These are phyloP conservation scores for Philaenus spumarius DNA, from an alignment of 1,140 invertebrate genomes.

Conservation along the genomic window DNA sequence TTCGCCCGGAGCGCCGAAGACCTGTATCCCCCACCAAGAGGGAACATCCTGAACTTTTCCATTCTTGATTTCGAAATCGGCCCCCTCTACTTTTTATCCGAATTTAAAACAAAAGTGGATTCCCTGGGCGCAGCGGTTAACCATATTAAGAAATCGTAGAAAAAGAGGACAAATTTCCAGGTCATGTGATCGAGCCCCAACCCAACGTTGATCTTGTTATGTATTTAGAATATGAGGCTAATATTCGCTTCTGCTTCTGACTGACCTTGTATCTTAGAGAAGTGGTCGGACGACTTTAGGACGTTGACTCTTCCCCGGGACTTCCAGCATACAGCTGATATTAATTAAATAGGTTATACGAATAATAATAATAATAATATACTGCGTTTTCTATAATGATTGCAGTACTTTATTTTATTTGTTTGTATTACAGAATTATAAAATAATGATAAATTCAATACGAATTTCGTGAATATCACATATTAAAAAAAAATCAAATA, in stretches of 20 bases:
- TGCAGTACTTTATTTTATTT: too few species aligned
- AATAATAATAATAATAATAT: too few species aligned
- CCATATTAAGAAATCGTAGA: background rate
- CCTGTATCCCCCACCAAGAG: too few species aligned
- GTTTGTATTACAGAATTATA: too few species aligned
- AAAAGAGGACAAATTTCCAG: too few species aligned
- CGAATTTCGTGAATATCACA: too few species aligned
- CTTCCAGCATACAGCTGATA: too few species aligned
- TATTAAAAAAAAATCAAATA: too few species aligned
- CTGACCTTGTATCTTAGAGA: background rate
- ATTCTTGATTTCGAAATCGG: constrained; percentile 16
- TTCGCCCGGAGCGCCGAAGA: background rate
- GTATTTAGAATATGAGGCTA: constrained; percentile 3
- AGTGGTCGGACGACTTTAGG: background rate
- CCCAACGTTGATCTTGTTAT: background rate
- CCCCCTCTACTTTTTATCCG: too few species aligned
- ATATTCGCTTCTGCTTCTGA: background rate
- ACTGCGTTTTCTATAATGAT: too few species aligned
- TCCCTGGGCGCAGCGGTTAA: background rate
- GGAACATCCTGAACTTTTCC: background rate
- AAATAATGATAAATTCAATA: too few species aligned
- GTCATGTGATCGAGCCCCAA: background rate
- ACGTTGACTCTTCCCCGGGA: background rate
- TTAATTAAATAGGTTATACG: too few species aligned
- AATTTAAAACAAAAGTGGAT: background rate